These are phyloP conservation scores for Rhodinocichla rosea DNA, from an alignment of 2,113 vertebrate genomes.

Conservation along the genomic window DNA sequence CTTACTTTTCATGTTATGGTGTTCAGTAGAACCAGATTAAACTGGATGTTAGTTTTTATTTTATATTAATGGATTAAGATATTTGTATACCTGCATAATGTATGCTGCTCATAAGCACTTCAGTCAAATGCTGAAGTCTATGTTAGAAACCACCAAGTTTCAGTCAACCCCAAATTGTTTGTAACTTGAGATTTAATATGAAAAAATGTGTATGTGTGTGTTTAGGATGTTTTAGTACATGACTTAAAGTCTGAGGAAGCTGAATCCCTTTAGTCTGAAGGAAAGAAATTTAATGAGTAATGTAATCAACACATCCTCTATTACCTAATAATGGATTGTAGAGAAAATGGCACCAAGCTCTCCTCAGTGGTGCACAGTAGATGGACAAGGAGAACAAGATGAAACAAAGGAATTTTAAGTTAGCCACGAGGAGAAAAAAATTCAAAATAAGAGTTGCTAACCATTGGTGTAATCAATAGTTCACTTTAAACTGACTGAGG, in stretches of 20 bases:
- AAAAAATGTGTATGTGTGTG: neutral
- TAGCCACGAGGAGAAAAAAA: neutral
- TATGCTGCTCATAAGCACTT: neutral
- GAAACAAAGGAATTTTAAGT: neutral
- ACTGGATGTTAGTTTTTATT: neutral
- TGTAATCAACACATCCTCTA: neutral
- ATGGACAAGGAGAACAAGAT: neutral
- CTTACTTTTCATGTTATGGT: neutral
- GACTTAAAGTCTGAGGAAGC: neutral
- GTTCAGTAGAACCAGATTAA: neutral
- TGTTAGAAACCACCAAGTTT: neutral
- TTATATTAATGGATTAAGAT: neutral
- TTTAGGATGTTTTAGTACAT: neutral
- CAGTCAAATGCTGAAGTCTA: neutral
- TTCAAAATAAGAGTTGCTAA: neutral
- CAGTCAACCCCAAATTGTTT: neutral
- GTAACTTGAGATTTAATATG: neutral
- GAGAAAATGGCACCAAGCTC: neutral
- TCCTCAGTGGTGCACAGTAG: neutral
- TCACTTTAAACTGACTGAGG: neutral
- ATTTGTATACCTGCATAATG: rapidly evolving
- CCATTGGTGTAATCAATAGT: neutral
- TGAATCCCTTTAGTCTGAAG: neutral
- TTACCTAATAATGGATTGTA: neutral
- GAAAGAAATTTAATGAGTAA: neutral